phyloP scores from a whole-genome alignment of 2,113 vertebrate species.

The Polypterus bichir region DNA sequence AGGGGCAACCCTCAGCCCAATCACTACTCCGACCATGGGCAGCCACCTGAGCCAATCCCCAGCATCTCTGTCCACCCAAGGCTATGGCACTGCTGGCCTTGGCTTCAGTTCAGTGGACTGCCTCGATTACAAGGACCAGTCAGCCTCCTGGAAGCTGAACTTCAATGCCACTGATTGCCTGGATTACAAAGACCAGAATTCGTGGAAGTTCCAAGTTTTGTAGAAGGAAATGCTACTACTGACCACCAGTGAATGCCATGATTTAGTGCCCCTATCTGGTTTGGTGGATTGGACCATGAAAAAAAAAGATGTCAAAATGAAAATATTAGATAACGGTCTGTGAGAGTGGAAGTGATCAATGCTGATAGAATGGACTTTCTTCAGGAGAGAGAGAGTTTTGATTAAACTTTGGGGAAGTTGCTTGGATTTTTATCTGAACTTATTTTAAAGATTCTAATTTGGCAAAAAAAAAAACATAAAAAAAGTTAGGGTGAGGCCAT shows the following conservation, averaged over 20 bases:
- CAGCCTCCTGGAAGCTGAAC: constrained; percentile 66
- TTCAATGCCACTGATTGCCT: constrained; percentile 71
- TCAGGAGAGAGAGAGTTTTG: no score
- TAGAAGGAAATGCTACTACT: constrained; percentile 25
- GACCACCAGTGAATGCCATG: neutral
- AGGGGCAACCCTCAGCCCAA: constrained; percentile 62
- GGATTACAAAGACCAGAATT: constrained; percentile 80
- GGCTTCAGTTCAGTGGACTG: constrained; percentile 67
- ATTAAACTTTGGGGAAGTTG: no score
- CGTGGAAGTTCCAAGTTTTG: constrained; percentile 83
- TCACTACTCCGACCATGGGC: constrained; percentile 58
- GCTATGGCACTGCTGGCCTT: constrained; percentile 56
- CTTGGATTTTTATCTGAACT: no score
- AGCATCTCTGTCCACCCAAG: constrained; percentile 57
- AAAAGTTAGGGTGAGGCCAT: no score
- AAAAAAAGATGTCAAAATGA: neutral
- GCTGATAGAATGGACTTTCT: no score
- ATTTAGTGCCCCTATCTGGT: no score
- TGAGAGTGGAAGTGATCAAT: no score
- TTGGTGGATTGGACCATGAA: neutral
- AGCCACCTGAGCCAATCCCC: constrained; percentile 64
- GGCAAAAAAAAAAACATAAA: no score
- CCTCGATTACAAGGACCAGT: constrained; percentile 75
- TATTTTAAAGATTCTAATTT: no score
- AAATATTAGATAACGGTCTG: no score